Conservation (phyloP, 2,888 invertebrate species). For the Catocala nupta region DNA sequence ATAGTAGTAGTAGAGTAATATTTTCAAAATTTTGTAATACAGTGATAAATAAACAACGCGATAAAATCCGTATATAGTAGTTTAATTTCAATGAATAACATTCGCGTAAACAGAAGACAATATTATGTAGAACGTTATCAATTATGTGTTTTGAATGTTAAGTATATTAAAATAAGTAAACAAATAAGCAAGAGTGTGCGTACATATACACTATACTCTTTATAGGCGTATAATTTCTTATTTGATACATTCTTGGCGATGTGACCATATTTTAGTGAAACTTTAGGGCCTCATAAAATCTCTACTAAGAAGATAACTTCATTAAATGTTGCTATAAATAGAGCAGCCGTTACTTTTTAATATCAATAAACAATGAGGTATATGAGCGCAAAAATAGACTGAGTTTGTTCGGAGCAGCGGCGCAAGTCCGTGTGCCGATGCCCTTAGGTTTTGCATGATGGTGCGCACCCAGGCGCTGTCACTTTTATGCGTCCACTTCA, state of each 20-base stretch:
- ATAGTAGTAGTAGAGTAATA: no score
- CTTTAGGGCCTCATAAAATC: constrained; percentile 22
- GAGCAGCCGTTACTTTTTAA: constrained; percentile 30
- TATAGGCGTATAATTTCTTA: neutral
- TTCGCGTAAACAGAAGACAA: no score
- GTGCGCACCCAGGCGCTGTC: constrained; percentile 65
- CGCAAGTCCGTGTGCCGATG: constrained; percentile 8
- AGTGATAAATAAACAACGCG: no score
- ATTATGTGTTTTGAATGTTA: constrained; percentile 8
- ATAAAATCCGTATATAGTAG: no score
- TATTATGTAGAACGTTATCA: constrained; percentile 3
- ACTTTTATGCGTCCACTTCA: constrained; percentile 76
- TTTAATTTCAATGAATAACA: no score
- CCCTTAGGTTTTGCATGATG: constrained; percentile 34
- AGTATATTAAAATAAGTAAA: neutral
- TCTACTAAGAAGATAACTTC: constrained; percentile 28
- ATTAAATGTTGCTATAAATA: constrained; percentile 28
- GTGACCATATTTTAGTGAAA: constrained; percentile 8
- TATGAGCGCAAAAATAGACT: constrained; percentile 2
- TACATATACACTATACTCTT: neutral
- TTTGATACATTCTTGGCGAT: neutral
- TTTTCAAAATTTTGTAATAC: no score
- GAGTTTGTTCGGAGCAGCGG: neutral
- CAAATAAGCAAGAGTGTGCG: neutral
- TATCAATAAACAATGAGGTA: constrained; percentile 34